Base-by-base conservation (phyloP, 2,113 vertebrate genomes). In the Bubo bubo region DNA sequence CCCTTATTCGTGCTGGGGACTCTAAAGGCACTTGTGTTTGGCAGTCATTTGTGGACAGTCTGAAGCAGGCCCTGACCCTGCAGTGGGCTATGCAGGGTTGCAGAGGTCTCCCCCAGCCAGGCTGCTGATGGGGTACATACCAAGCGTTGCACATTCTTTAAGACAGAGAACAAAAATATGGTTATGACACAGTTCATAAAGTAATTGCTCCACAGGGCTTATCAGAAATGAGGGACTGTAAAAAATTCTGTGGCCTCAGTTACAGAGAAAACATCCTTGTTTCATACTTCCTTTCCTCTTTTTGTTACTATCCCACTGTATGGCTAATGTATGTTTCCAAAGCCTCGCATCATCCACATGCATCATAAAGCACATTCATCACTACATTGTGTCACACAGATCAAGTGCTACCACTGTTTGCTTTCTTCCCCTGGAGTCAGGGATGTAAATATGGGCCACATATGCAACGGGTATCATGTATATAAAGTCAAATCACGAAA, bases 111-210 rank as follows among this genome's bases (percentile, higher is more conserved):
- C 52, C 20, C 9, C 1, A 1, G 55, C 22, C 2, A 2, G 77
- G 50, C 9, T 39, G 55, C 8, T 32, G 37, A 43, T 4, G 13
- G 12, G 12, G 10, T 62, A n/a, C 0, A 0, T 19, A 50, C 32
- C 13, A 9, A 59, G 10, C 14, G 39, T 49, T 37, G 30, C 4
- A 12, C 4, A 4, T 32, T 43, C 53, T n/a, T 52, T 37, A 72
- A 73, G 4, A 14, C 12, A 9, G 10, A 37, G 80, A 92, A 53
- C 4, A 14, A 53, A 68, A 70, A 30, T 17, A 12, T 15, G 7
- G 30, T 83, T 59, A 26, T 64, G n/a, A 37, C 23, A 8, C 6
- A 32, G 7, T 30, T 67, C 35, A 35, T 26, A 52, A 37, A 72
- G 19, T 28, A 52, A 67, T 67, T 52, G 30, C n/a, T 67, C 19